Evolutionary conservation across 2,797 vertebrate species (phyloP).

Genomic region (Petrocephalus sullivani): DNA sequence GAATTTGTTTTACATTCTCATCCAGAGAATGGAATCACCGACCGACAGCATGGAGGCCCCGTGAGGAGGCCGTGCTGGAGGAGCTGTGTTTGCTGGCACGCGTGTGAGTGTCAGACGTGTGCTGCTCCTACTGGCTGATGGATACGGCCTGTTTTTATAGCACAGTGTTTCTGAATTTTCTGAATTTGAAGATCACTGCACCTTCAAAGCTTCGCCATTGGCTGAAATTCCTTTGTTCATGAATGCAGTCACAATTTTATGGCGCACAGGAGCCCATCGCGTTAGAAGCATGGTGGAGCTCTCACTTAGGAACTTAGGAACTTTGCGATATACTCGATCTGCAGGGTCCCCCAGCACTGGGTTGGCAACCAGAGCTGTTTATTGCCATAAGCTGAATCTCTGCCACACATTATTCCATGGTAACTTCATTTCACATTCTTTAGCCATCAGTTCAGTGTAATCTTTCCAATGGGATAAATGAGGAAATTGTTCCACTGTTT

Average conservation of each 20-base stretch:
- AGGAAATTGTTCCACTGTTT: neutral
- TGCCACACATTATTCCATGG: neutral
- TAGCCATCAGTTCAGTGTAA: neutral
- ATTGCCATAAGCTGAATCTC: neutral
- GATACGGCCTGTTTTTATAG: neutral
- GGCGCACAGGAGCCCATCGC: neutral
- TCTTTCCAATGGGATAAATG: neutral
- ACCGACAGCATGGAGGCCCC: neutral
- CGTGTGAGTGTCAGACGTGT: neutral
- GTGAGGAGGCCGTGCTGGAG: neutral
- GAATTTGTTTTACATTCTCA: neutral
- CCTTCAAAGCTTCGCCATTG: neutral
- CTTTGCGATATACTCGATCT: too few species aligned
- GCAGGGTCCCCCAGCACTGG: neutral
- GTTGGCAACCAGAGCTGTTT: neutral
- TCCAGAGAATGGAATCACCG: neutral
- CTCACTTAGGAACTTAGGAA: too few species aligned
- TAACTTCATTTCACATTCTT: conserved; percentile 2
- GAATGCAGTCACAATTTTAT: neutral
- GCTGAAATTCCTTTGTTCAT: neutral
- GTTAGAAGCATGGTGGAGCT: neutral
- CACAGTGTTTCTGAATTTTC: neutral
- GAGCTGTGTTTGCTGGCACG: neutral
- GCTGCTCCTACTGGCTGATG: neutral
- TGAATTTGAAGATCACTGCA: neutral